A percentile compares a stretch with the other conserved stretches of the same genome.
phyloP scores from a whole-genome alignment of 1,140 invertebrate genomes.

The Cyclina sinensis region DNA sequence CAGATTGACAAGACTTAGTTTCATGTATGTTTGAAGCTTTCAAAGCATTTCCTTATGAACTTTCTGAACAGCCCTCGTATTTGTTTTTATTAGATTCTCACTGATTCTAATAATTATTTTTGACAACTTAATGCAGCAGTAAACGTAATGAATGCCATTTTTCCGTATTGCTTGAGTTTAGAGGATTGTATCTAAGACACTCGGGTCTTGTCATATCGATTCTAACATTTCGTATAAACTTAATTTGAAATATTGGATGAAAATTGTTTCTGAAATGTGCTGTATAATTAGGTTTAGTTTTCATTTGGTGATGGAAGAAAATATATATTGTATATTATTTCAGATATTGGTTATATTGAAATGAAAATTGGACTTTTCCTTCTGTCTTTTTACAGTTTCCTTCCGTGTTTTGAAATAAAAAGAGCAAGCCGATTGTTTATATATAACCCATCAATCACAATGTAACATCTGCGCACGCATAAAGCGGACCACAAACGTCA shows the following conservation, averaged over 20 bases:
- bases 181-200: background rate
- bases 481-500: too few species aligned
- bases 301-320: background rate
- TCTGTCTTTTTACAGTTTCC: too few species aligned
- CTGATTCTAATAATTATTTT: background rate
- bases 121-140: background rate
- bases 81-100: background rate
- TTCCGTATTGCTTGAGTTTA: background rate
- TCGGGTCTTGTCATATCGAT: background rate
- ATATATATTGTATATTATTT: background rate
- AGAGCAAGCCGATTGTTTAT: too few species aligned
- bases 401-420: too few species aligned
- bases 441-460: too few species aligned
- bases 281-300: background rate
- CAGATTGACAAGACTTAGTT: too few species aligned
- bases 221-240: background rate
- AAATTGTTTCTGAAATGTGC: conserved; percentile 15
- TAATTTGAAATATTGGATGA: conserved; percentile 6
- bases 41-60: too few species aligned
- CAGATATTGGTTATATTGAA: background rate
- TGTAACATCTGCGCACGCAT: too few species aligned
- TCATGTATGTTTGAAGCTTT: too few species aligned
- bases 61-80: too few species aligned
- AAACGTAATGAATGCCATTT: background rate
- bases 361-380: too few species aligned